Base-by-base conservation (phyloP, 2,113 vertebrate species). In the Burhinus oedicnemus region DNA sequence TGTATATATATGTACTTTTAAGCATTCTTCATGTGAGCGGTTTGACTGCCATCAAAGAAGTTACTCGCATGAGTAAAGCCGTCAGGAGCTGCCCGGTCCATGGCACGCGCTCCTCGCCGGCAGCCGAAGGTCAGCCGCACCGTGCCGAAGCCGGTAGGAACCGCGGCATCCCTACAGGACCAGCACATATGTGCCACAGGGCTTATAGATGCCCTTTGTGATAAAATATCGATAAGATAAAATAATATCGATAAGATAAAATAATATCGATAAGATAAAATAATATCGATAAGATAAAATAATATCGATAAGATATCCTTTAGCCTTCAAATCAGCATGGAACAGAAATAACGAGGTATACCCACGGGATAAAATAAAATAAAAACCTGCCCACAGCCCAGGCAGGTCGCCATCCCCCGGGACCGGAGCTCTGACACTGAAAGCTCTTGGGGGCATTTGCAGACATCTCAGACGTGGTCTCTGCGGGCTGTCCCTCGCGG, bases 171-270 rank as follows among this genome's bases (percentile, higher is more conserved):
- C 1, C 34, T 6, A 5, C 58, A 5, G 25, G 25, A 52, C 40
- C 42, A 8, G 47, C 42, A 29, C 11, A 0, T 3, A 9, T 0
- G 2, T 12, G 14, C 49, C 0, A 2, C 58, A 20, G 42, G 4
- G 69, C 79, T 76, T 32, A 7, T 0, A 6, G n/a, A 32, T 4
- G 13, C 52, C 42, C 52, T 21, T 34, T 19, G 22, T 2, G 20
- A 47, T 65, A 2, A 49, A 68, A 62, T 5, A 66, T 13, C 3
- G 30, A 34, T 13, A 17, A 42, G 69, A 22, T 17, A 6, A 54
- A 65, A 26, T n/a, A n/a, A n/a, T 4, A 25, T 5, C 7, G 57
- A 5, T 5, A 7, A 2, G 32, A 4, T 5, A 5, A 54, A 65
- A 26, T n/a, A n/a, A n/a, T 4, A 25, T 5, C 7, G 57, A 5